These are phyloP conservation scores for Nemoura dubitans DNA, from an alignment of 2,888 invertebrate species.

Conservation along the genomic window DNA sequence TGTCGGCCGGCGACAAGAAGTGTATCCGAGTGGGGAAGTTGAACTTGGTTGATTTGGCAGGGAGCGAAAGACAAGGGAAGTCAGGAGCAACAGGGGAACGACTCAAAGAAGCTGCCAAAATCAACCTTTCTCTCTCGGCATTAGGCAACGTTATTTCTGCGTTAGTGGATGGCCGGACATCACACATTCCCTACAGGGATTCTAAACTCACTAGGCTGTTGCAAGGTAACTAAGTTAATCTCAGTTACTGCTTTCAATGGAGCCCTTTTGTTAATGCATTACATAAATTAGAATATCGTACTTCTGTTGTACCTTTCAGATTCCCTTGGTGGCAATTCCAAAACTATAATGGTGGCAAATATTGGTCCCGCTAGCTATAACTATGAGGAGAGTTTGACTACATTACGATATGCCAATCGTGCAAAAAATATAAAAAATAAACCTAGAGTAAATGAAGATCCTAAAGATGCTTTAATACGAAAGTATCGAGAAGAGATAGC, in stretches of 20 bases:
- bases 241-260: neutral
- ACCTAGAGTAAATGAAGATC: slow-evolving; percentile 98
- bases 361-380: slow-evolving; percentile 98
- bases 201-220: slow-evolving; percentile 95
- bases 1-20: slow-evolving; percentile 67
- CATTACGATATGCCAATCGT: slow-evolving; percentile 94
- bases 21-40: slow-evolving; percentile 84
- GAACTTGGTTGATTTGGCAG: slow-evolving; percentile 97
- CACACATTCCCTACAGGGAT: slow-evolving; percentile 97
- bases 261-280: too few species aligned
- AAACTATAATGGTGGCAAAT: slow-evolving; percentile 99
- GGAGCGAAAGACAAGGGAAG: slow-evolving; percentile 96
- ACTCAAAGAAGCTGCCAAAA: slow-evolving; percentile 95
- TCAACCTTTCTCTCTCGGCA: slow-evolving; percentile 96
- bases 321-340: slow-evolving; percentile 97
- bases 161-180: slow-evolving; percentile 88
- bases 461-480: slow-evolving; percentile 94
- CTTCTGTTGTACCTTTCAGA: slow-evolving; percentile 63
- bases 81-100: slow-evolving; percentile 94
- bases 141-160: slow-evolving; percentile 98
- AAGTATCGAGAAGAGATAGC: slow-evolving; percentile 96
- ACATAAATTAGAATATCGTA: too few species aligned
- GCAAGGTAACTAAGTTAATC: slow-evolving; percentile 65
- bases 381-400: slow-evolving; percentile 96
- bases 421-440: slow-evolving; percentile 99